These are phyloP conservation scores for Echinarachnius parma DNA, from an alignment of 53 echinoderm and acorn worm genomes.

Conservation along the genomic window DNA sequence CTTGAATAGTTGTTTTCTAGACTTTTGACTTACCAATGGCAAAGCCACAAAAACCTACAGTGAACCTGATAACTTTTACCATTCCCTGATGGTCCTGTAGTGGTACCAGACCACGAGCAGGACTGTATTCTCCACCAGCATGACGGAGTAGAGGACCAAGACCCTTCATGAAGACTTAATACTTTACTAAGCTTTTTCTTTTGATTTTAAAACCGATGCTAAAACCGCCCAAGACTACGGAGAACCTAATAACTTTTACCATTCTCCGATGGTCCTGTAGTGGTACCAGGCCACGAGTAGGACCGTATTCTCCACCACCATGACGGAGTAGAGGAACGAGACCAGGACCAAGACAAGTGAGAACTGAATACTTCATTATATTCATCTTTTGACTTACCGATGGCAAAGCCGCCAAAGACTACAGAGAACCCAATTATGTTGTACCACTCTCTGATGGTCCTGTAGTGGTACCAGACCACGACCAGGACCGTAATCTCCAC, in stretches of 20 bases:
- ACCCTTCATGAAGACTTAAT: constrained; percentile 71
- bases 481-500: constrained; percentile 73
- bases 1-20: too few species aligned
- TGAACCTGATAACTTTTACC: constrained; percentile 72
- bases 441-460: constrained; percentile 59
- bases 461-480: constrained; percentile 59
- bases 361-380: too few species aligned
- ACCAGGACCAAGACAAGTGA: too few species aligned
- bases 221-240: constrained; percentile 87
- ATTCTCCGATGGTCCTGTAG: constrained; percentile 40
- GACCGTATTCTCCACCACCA: constrained; percentile 72
- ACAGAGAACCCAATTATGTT: constrained; percentile 62
- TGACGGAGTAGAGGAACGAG: constrained; percentile 76
- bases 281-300: constrained; percentile 68
- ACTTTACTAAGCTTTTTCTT: too few species aligned
- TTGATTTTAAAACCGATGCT: too few species aligned
- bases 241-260: constrained; percentile 72
- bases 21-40: constrained; percentile 67
- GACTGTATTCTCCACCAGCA: constrained; percentile 70
- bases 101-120: constrained; percentile 69
- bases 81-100: constrained; percentile 39
- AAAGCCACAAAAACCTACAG: constrained; percentile 83
- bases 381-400: constrained; percentile 75
- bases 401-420: constrained; percentile 86
- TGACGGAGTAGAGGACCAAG: constrained; percentile 70